Conservation (phyloP, 2,888 invertebrate genomes). For the Thereva unica region DNA sequence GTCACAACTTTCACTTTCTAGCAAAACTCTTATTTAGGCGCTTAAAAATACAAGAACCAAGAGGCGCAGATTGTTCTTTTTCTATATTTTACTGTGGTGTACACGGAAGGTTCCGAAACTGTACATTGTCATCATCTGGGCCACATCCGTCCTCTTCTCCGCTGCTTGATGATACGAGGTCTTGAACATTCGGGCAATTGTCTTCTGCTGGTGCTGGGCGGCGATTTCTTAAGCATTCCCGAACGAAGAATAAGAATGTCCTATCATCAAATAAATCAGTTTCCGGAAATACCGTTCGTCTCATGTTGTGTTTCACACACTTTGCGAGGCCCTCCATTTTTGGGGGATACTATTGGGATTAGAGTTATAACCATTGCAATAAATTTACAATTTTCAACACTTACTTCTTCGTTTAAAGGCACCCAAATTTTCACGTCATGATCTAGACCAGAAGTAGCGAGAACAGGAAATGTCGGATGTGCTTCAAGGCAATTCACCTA, state of each 20-base stretch:
- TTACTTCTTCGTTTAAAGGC: conserved; percentile 66
- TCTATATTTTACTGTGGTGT: conserved; percentile 47
- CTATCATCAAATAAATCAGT: conserved; percentile 48
- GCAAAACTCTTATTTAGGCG: no score
- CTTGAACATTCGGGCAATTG: conserved; percentile 36
- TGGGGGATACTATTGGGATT: conserved; percentile 47
- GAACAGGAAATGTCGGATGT: conserved; percentile 82
- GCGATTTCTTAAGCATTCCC: conserved; percentile 49
- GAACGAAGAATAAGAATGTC: conserved; percentile 52
- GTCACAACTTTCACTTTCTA: no score
- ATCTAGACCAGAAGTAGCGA: conserved; percentile 88
- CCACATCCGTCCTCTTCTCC: conserved; percentile 32
- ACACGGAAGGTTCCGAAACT: conserved; percentile 45
- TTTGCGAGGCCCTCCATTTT: conserved; percentile 48
- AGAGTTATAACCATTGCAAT: conserved; percentile 15
- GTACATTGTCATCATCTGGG: conserved; percentile 42
- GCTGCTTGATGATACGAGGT: conserved; percentile 42
- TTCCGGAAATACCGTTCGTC: conserved; percentile 44
- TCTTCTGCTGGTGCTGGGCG: conserved; percentile 35
- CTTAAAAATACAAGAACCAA: no score
- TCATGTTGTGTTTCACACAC: conserved; percentile 51
- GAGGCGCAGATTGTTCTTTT: no score
- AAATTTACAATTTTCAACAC: neutral
- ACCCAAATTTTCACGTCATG: conserved; percentile 92
- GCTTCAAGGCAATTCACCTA: conserved; percentile 81